Conservation (phyloP, 2,113 vertebrate genomes). For the Gobius niger region DNA sequence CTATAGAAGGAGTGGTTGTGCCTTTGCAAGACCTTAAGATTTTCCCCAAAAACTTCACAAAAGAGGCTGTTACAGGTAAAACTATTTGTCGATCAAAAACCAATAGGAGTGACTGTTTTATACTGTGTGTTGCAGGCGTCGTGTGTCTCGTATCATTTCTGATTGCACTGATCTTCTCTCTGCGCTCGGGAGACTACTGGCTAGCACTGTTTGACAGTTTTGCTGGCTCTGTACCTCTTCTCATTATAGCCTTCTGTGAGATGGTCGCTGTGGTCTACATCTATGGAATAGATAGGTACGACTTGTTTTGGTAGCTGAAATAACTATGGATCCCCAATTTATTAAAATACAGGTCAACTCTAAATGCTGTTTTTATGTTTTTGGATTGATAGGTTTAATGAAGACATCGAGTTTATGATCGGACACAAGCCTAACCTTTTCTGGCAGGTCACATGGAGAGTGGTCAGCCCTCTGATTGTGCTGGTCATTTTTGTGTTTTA, state of each 20-base stretch:
- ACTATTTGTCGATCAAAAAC: neutral
- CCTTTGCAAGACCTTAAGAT: constrained; percentile 87
- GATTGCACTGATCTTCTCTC: constrained; percentile 81
- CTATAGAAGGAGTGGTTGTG: constrained; percentile 88
- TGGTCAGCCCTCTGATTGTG: constrained; percentile 85
- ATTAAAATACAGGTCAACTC: neutral
- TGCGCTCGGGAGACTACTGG: constrained; percentile 86
- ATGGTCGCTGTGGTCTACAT: constrained; percentile 83
- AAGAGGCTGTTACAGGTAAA: constrained; percentile 84
- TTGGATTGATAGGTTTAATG: constrained; percentile 79
- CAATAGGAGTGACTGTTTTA: neutral
- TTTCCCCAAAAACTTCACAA: constrained; percentile 82
- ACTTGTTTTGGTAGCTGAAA: no score
- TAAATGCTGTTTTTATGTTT: neutral
- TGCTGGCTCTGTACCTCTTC: constrained; percentile 84
- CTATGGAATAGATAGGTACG: constrained; percentile 86
- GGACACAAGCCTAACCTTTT: constrained; percentile 90
- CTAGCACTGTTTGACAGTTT: constrained; percentile 82
- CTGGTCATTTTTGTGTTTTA: constrained; percentile 84
- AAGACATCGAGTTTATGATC: constrained; percentile 86
- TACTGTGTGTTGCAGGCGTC: constrained; percentile 64
- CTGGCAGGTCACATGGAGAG: constrained; percentile 85
- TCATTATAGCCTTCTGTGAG: constrained; percentile 85
- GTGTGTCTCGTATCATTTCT: constrained; percentile 75
- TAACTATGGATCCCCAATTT: neutral